Evolutionary conservation across 2,113 vertebrate species (phyloP), one percentile per base, ranked within the genome.

Genomic region (Parus major): DNA sequence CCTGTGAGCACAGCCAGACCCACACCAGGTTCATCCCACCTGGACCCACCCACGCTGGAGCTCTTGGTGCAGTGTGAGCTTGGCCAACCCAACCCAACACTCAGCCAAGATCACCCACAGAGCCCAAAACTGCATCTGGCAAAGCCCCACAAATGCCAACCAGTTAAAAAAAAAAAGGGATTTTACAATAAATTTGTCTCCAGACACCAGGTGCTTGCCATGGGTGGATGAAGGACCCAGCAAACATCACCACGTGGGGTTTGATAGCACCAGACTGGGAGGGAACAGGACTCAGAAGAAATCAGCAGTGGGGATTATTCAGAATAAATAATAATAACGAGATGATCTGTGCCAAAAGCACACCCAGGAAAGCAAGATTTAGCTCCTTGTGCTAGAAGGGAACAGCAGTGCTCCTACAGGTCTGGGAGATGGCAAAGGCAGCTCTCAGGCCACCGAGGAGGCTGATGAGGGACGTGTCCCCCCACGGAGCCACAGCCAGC

Each of bases 171-270:
- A 8, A n/a, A 36, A 36, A 39, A 39, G 36, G 36, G 0, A 22
- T 28, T 59, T 31, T 5, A 28, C 31, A 78, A 60, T 11, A 1
- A 29, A 15, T 56, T 18, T 50, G 9, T 28, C 36, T n/a, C n/a
- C 68, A 53, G 36, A 25, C 71, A 12, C 1, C 15, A 14, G 29
- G 0, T 41, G 4, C 42, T n/a, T 33, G 39, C 50, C 9, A 4
- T 1, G 28, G 71, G 19, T 70, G 81, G 65, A 7, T 44, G 81
- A 75, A 65, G 41, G 68, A 28, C 20, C 12, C 57, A 47, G 61
- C 0, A 1, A 53, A 61, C 15, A 28, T 5, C 27, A 28, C 10
- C 50, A 18, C 0, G 1, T 0, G 29, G 76, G 6, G n/a, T 29
- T 57, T 44, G n/a, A 4, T 1, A 6, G 47, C 60, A 20, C 15